Base-by-base conservation (phyloP, 2,888 invertebrate genomes). In the Parnassius smintheus region DNA sequence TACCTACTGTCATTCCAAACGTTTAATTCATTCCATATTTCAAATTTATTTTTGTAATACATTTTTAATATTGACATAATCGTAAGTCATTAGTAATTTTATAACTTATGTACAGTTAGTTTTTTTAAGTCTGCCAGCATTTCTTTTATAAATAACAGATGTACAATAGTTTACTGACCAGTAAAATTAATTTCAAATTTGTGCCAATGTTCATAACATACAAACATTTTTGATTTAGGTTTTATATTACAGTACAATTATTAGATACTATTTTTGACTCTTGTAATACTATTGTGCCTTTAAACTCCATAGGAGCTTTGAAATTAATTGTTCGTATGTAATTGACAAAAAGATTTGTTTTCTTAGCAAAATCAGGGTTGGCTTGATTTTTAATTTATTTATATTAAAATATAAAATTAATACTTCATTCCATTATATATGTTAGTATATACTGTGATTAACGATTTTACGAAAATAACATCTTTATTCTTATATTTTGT, bases 381-480 rank as follows among this genome's bases (percentile, higher is more conserved):
- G 68, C 66, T 71, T 68, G 73, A 73, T 73, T 69, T 73, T 72
- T 74, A 79, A 81, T 84, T 82, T 80, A 79, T 77, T 75, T 68
- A 74, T 69, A 65, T 55, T 67, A 67, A 68, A 62, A 25, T 25
- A 25, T 25, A 25, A 73, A 73, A 64, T 62, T 64, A 70, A 75
- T 68, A 68, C 69, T 72, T 86, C 90, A 91, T 91, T 91, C 89
- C 90, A 87, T 75, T 75, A 71, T 72, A 69, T 82, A 78, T 80
- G 75, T 81, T 82, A 81, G 75, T 82, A 82, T 75, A 82, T 79
- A 81, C 85, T 89, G 89, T 89, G 88, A 89, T 89, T 88, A 84
- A 88, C 84, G 76, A 75, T 78, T 76, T 76, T 77, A 72, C 45
- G 53, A 25, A 54, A 66, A n/a, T 72, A 66, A 70, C 72, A 78